These are phyloP conservation scores for Coleophora deauratella DNA, from an alignment of 2,888 invertebrate species.

Conservation along the genomic window DNA sequence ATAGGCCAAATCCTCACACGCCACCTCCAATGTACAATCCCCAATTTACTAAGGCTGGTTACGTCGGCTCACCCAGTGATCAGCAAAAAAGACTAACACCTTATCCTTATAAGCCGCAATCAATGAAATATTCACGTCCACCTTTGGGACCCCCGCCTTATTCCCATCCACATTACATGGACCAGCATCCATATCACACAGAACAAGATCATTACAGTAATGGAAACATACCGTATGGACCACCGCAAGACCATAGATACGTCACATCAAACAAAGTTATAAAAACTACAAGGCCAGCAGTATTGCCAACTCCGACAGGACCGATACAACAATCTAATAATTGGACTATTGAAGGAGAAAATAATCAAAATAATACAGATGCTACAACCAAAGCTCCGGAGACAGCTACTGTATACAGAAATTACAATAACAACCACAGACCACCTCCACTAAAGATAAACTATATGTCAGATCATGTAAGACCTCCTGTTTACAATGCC, in stretches of 20 bases:
- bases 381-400: conserved; percentile 38
- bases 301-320: conserved; percentile 43
- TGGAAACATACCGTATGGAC: conserved; percentile 23
- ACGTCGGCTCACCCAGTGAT: conserved; percentile 34
- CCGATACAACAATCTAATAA: conserved; percentile 25
- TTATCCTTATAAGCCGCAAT: conserved; percentile 38
- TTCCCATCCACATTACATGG: conserved; percentile 35
- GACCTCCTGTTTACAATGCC: conserved; percentile 61
- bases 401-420: conserved; percentile 29
- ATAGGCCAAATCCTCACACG: conserved; percentile 30
- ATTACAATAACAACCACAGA: conserved; percentile 30
- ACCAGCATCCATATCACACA: conserved; percentile 35
- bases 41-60: conserved; percentile 41
- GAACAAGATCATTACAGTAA: conserved; percentile 21
- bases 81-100: conserved; percentile 40
- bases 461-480: conserved; percentile 48
- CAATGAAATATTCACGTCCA: conserved; percentile 38
- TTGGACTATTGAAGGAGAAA: conserved; percentile 28
- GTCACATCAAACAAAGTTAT: conserved; percentile 31
- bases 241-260: conserved; percentile 35
- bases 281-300: conserved; percentile 47
- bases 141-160: conserved; percentile 35
- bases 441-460: conserved; percentile 37
- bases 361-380: conserved; percentile 30
- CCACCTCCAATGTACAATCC: conserved; percentile 27